Evolutionary conservation across 2,113 vertebrate genomes (phyloP).

Genomic region (Meriones unguiculatus): DNA sequence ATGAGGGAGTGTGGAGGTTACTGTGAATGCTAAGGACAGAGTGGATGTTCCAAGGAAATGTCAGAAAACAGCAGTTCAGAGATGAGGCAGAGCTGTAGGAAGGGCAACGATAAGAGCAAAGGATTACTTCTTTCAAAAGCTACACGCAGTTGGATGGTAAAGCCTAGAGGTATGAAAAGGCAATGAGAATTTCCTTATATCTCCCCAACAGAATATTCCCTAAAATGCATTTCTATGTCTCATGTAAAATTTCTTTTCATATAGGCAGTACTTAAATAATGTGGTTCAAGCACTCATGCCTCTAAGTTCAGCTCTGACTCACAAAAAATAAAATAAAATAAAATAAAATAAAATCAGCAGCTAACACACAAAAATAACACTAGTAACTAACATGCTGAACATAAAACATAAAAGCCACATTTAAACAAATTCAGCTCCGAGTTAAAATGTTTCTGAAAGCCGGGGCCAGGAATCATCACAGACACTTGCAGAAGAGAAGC

Average conservation of each 20-base stretch:
- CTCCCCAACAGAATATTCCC: not conserved
- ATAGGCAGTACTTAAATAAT: conserved; percentile 44
- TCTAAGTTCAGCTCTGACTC: not conserved
- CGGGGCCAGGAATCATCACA: conserved; percentile 40
- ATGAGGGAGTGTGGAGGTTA: not conserved
- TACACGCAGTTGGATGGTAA: not conserved
- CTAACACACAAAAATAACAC: not conserved
- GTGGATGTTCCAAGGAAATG: not conserved
- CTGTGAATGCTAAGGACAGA: conserved; percentile 25
- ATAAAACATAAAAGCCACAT: conserved; percentile 41
- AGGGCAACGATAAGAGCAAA: not conserved
- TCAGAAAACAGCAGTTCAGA: conserved; percentile 44
- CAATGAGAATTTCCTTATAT: not conserved
- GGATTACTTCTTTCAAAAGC: not conserved
- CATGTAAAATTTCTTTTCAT: conserved; percentile 40
- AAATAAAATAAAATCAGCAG: no score
- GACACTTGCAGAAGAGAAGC: conserved; percentile 77
- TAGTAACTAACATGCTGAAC: conserved; percentile 21
- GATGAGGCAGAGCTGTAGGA: not conserved
- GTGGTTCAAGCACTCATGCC: conserved; percentile 54
- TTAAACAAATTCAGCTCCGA: conserved; percentile 59
- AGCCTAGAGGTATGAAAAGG: not conserved
- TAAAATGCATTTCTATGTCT: conserved; percentile 49
- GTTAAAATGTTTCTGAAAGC: conserved; percentile 63
- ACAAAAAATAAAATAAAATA: not conserved